Percentiles rank a stretch among this genome's conserved stretches.
phyloP scores from a whole-genome alignment of 2,113 vertebrate species.

The Phodopus roborovskii region DNA sequence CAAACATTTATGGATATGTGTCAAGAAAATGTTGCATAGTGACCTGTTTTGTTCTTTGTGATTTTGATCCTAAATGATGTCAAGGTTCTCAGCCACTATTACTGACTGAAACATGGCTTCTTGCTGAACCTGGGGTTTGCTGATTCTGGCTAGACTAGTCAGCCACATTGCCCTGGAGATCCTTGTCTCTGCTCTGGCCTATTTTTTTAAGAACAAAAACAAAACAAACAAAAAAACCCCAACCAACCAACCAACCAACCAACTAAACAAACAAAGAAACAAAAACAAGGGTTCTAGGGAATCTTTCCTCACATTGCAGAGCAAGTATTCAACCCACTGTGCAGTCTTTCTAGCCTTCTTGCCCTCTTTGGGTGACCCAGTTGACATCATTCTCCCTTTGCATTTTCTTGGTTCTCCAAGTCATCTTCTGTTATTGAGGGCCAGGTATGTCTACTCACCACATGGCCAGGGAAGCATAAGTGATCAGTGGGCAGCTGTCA shows the following conservation, averaged over 20 bases:
- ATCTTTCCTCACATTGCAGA: not conserved
- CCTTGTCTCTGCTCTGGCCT: not conserved
- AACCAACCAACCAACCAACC: no score
- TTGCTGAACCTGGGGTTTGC: not conserved
- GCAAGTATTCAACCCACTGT: not conserved
- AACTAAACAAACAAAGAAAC: no score
- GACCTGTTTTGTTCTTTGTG: not conserved
- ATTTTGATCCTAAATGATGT: conserved; percentile 57
- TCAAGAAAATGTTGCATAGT: conserved; percentile 7
- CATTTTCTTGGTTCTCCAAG: not conserved
- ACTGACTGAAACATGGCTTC: not conserved
- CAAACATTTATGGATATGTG: not conserved
- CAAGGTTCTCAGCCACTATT: not conserved
- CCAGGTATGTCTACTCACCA: not conserved
- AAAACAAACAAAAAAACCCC: no score
- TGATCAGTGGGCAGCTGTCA: not conserved
- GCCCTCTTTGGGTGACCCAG: not conserved
- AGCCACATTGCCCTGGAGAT: no score
- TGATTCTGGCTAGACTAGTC: not conserved
- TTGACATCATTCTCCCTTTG: not conserved
- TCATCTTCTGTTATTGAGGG: not conserved
- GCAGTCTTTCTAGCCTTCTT: not conserved
- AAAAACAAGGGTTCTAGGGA: no score
- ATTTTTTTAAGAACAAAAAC: not conserved
- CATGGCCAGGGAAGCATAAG: not conserved